Evolutionary conservation across 1,140 invertebrate species (phyloP).

Genomic region (Orussus abietinus): DNA sequence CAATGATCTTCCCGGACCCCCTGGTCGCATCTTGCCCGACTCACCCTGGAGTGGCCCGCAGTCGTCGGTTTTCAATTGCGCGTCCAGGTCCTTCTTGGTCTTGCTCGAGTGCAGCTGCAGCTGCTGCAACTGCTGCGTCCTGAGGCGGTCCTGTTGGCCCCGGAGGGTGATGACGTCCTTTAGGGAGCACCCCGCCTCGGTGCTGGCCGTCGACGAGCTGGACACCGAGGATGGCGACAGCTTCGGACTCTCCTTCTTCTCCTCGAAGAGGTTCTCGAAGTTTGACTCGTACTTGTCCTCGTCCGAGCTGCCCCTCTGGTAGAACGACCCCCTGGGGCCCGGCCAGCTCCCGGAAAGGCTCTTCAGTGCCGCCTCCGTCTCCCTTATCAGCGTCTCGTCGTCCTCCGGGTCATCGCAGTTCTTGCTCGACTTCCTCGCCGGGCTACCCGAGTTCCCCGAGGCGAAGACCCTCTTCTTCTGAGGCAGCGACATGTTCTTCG

Average conservation of each 20-base stretch:
- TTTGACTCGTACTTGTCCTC: conserved; percentile 69
- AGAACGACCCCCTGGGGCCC: conserved; percentile 60
- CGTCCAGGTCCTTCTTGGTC: conserved; percentile 48
- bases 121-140: conserved; percentile 33
- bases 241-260: conserved; percentile 67
- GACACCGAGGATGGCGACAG: conserved; percentile 62
- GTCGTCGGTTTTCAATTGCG: conserved; percentile 57
- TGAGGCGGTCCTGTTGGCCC: conserved; percentile 51
- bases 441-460: conserved; percentile 47
- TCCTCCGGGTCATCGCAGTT: conserved; percentile 57
- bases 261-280: conserved; percentile 82
- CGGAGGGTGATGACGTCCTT: conserved; percentile 66
- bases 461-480: conserved; percentile 62
- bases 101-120: conserved; percentile 28
- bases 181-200: conserved; percentile 56
- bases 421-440: conserved; percentile 53
- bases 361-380: conserved; percentile 80
- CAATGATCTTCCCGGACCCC: conserved; percentile 22
- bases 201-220: conserved; percentile 59
- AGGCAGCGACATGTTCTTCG: conserved; percentile 50
- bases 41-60: conserved; percentile 51
- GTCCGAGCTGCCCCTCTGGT: conserved; percentile 62
- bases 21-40: conserved; percentile 28
- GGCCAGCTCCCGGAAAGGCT: conserved; percentile 79
- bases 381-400: conserved; percentile 76